Evolutionary conservation across 2,797 vertebrate species (phyloP), one percentile per base, ranked within the genome.

Genomic region (Onychomys arenicola): DNA sequence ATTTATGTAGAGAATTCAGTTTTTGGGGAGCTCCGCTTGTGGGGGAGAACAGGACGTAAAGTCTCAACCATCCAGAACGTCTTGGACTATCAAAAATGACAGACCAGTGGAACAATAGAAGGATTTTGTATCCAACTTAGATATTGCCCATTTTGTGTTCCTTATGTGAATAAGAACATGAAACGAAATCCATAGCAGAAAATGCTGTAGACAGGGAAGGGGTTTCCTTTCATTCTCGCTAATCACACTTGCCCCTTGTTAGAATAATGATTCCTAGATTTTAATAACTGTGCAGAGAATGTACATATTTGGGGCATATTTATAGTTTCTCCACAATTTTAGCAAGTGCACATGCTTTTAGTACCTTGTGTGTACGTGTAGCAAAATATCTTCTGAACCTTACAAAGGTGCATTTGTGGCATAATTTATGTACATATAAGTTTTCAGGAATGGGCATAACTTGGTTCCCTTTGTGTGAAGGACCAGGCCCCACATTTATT

Each of bases 241-340:
- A 78, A 43, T 1, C 27, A 83, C 12, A 89, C 4, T 57, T 43
- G 61, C 78, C 49, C 17, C 29, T 73, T 10, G 0, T 1, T 89
- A 65, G 23, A 85, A 21, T 86, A 63, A 90, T 37, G 83, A 61
- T n/a, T 91, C 25, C 29, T 80, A n/a, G 10, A 91, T 91, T 86
- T 81, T 89, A 78, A 77, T 43, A 93, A 90, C 40, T 78, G 67
- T 80, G 49, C 1, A 75, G 46, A 91, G 10, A 86, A 43, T 71
- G 16, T 19, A 25, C 6, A 8, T 69, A 17, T 73, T 77, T 85
- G 23, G 63, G 25, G 5, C 9, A 57, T 77, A 86, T 89, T 95
- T 91, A 52, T 69, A 76, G 91, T 89, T 78, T 25, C 5, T 89
- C 34, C 37, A 84, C 34, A 96, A 84, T 84, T 76, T 76, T 2